phyloP scores from a whole-genome alignment of 2,113 vertebrate species.

The Elaphurus davidianus region DNA sequence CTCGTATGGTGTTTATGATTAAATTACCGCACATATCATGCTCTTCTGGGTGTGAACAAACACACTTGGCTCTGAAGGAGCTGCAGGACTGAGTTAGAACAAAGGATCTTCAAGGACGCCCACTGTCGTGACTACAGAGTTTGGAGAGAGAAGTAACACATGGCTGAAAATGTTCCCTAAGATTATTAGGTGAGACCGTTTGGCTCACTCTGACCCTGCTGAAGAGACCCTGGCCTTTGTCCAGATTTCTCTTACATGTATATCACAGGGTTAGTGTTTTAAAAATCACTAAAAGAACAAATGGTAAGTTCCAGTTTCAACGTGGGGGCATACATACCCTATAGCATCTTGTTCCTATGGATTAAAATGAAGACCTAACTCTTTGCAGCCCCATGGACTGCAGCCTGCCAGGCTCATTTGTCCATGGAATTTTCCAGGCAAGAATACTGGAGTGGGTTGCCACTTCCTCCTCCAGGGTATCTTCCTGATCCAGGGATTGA shows the following conservation, averaged over 20 bases:
- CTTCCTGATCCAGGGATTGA: not conserved
- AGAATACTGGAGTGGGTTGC: not conserved
- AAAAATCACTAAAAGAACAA: not conserved
- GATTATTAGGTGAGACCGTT: not conserved
- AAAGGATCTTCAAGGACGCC: slow-evolving; percentile 7
- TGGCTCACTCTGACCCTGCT: not conserved
- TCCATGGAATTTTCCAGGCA: not conserved
- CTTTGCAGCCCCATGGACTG: not conserved
- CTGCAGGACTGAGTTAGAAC: not conserved
- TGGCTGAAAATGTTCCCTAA: not conserved
- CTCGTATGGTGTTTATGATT: slow-evolving; percentile 61
- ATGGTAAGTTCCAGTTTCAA: not conserved
- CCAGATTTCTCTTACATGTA: not conserved
- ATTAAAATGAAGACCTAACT: not conserved
- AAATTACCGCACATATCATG: slow-evolving; percentile 26
- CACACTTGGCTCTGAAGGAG: slow-evolving; percentile 41
- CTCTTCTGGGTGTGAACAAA: slow-evolving; percentile 61
- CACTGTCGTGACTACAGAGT: not conserved
- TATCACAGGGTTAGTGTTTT: not conserved
- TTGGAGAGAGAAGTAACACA: not conserved
- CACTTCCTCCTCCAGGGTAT: not conserved
- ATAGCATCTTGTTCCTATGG: not conserved
- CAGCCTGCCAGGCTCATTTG: not conserved
- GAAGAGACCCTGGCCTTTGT: not conserved
- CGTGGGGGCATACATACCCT: not conserved